A percentile compares a stretch with the other conserved stretches of the same genome.
Evolutionary conservation across 2,797 vertebrate species (phyloP).

Genomic region (Balearica regulorum): DNA sequence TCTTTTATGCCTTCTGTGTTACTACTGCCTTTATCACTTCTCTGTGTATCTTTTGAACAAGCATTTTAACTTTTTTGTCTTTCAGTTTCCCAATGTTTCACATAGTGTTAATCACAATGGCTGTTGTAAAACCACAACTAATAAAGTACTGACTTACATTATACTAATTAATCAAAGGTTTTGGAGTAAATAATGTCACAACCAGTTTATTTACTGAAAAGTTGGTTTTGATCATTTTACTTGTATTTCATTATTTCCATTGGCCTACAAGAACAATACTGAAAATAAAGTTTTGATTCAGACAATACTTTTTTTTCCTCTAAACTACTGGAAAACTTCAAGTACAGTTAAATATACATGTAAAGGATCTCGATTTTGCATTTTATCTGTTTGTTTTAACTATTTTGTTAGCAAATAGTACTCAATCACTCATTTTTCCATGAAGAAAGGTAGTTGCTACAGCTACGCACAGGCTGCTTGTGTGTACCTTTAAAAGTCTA

Average conservation of each 20-base stretch:
- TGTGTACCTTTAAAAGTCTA: not conserved
- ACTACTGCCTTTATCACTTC: not conserved
- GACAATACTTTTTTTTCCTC: not conserved
- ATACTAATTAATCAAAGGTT: not conserved
- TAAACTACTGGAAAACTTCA: not conserved
- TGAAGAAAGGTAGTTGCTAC: not conserved
- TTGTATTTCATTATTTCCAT: not conserved
- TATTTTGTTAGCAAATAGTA: not conserved
- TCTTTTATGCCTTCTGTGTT: not conserved
- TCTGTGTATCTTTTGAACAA: not conserved
- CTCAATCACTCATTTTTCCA: not conserved
- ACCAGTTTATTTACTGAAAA: not conserved
- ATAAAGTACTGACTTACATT: not conserved
- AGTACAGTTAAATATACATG: not conserved
- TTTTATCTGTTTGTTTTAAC: not conserved
- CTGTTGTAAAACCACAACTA: not conserved
- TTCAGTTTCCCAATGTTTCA: not conserved
- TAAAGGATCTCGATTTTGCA: not conserved
- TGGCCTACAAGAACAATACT: not conserved
- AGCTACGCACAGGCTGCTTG: not conserved
- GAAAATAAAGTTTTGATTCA: not conserved
- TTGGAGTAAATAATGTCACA: not conserved
- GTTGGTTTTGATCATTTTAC: not conserved
- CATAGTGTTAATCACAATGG: not conserved
- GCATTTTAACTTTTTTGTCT: not conserved